A percentile compares a stretch with the other conserved stretches of the same genome.
Evolutionary conservation across 2,113 vertebrate species (phyloP).

Genomic region (Nannospalax galili): DNA sequence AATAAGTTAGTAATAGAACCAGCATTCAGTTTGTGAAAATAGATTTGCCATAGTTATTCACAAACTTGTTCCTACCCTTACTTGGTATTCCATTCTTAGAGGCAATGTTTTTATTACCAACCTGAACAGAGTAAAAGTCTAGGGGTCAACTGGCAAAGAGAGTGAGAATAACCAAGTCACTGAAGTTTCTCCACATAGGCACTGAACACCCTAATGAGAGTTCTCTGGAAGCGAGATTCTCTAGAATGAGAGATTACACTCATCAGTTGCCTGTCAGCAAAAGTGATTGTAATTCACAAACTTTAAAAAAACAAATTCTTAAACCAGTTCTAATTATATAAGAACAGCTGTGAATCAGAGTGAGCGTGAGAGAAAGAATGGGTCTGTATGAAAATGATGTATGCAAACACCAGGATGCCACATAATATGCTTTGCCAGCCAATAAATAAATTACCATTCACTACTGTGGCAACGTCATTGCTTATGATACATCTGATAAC

Average conservation of each 20-base stretch:
- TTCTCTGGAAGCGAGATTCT: background rate
- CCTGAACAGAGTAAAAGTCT: constrained; percentile 18
- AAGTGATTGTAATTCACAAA: background rate
- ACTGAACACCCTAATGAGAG: background rate
- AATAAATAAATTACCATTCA: background rate
- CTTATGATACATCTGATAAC: background rate
- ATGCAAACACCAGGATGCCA: background rate
- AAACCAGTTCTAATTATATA: background rate
- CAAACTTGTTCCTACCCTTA: constrained; percentile 3
- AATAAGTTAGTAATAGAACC: constrained; percentile 48
- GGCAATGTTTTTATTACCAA: background rate
- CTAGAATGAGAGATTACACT: background rate
- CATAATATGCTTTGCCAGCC: background rate
- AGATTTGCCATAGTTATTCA: constrained; percentile 33
- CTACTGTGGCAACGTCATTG: background rate
- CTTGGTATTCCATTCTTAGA: background rate
- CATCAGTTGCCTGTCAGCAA: background rate
- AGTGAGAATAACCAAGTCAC: constrained; percentile 14
- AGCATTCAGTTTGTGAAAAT: constrained; percentile 1
- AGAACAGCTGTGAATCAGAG: background rate
- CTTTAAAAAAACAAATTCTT: background rate
- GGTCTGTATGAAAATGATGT: background rate
- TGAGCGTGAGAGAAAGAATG: background rate
- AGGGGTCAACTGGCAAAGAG: background rate
- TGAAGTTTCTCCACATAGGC: background rate